These are phyloP conservation scores for Drosophila pegasa DNA, from an alignment of 2,888 invertebrate species.

Conservation along the genomic window DNA sequence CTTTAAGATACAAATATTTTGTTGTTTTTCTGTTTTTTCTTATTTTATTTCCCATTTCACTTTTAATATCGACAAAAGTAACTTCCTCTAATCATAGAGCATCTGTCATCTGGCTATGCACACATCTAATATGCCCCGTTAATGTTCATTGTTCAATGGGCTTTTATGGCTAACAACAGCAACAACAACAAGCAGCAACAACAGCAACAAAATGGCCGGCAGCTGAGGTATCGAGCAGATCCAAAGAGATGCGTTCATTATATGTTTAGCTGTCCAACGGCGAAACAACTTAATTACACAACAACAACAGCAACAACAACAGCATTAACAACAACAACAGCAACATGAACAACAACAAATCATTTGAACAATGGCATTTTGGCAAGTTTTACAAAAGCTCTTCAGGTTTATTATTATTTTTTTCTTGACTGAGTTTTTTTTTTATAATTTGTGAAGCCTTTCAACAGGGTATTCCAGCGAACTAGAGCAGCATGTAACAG, in stretches of 20 bases:
- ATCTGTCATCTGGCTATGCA: not conserved
- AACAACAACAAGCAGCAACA: not conserved
- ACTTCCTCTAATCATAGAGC: not conserved
- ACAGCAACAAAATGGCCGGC: constrained; percentile 41
- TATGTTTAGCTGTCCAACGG: constrained; percentile 59
- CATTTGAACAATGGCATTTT: constrained; percentile 61
- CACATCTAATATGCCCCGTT: not conserved
- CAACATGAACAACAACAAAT: constrained; percentile 8
- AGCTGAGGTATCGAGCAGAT: constrained; percentile 51
- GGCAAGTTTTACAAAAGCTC: constrained; percentile 57
- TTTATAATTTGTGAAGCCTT: constrained; percentile 6
- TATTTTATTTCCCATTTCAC: too few relatives aligned
- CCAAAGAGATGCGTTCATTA: constrained; percentile 56
- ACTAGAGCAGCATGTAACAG: constrained; percentile 19
- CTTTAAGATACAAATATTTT: not conserved
- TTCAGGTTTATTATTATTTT: constrained; percentile 35
- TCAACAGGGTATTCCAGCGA: constrained; percentile 2
- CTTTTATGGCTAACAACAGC: constrained; percentile 23
- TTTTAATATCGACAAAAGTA: not conserved
- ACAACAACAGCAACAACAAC: constrained; percentile 46
- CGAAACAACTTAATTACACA: constrained; percentile 81
- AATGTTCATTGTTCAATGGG: not conserved
- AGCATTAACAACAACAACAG: constrained; percentile 20
- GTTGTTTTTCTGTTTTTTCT: not conserved
- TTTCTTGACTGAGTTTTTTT: constrained; percentile 35